Evolutionary conservation across 2,113 vertebrate genomes (phyloP).

Genomic region (Eulemur rufifrons): DNA sequence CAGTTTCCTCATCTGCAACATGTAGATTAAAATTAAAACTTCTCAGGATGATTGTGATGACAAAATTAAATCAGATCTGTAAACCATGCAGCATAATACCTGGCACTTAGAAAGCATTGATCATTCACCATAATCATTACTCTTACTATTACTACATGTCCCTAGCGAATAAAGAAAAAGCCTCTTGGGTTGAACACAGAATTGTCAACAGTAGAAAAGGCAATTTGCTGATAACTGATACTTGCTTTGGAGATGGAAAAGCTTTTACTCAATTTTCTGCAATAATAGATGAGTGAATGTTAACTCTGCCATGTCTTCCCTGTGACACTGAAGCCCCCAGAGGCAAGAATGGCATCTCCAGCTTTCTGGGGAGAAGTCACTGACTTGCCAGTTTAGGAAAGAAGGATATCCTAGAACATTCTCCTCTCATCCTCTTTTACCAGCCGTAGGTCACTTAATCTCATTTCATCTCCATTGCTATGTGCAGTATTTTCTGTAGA

Average conservation of each 20-base stretch:
- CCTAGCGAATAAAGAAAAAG: constrained; percentile 35
- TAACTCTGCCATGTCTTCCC: background rate
- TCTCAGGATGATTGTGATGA: background rate
- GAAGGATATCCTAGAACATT: background rate
- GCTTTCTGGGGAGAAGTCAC: background rate
- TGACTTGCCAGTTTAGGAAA: background rate
- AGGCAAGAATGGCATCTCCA: background rate
- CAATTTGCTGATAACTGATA: constrained; percentile 42
- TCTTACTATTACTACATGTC: background rate
- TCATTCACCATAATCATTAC: background rate
- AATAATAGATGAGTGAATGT: background rate
- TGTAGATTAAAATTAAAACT: background rate
- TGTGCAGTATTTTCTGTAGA: background rate
- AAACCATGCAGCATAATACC: background rate
- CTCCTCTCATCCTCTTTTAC: background rate
- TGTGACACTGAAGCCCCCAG: background rate
- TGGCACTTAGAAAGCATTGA: background rate
- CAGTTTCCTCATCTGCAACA: constrained; percentile 37
- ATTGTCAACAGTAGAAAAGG: constrained; percentile 24
- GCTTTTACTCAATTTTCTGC: constrained; percentile 54
- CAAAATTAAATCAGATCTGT: background rate
- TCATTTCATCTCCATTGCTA: background rate
- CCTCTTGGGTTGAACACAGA: constrained; percentile 11
- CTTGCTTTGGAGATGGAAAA: constrained; percentile 54
- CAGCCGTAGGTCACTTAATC: background rate